Conservation (phyloP, 2,888 invertebrate species). For the Neoscelio sp. region DNA sequence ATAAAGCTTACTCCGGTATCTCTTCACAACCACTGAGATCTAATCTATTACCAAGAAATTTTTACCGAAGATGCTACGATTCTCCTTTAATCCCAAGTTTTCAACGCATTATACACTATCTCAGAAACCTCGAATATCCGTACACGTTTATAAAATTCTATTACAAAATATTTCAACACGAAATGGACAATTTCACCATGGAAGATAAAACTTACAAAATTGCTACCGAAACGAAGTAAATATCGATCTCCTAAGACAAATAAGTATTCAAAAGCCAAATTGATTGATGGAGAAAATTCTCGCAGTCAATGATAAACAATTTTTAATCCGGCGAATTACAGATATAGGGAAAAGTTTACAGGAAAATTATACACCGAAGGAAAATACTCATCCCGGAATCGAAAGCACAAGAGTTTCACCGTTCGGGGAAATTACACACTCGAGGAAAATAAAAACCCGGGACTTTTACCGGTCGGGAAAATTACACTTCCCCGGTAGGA, state of each 20-base stretch:
- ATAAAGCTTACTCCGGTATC: neutral
- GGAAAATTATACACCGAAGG: slow-evolving; percentile 30
- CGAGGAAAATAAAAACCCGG: slow-evolving; percentile 25
- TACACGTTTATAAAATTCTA: slow-evolving; percentile 31
- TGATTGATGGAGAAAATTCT: too few species aligned
- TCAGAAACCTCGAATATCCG: slow-evolving; percentile 30
- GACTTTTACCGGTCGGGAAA: neutral
- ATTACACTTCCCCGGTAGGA: slow-evolving; percentile 25
- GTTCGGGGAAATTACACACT: slow-evolving; percentile 29
- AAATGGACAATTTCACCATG: slow-evolving; percentile 7
- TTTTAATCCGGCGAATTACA: slow-evolving; percentile 11
- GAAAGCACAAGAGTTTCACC: slow-evolving; percentile 4
- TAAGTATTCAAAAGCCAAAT: too few species aligned
- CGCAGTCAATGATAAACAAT: too few species aligned
- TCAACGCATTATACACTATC: slow-evolving; percentile 8
- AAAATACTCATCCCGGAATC: slow-evolving; percentile 12
- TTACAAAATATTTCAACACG: slow-evolving; percentile 1
- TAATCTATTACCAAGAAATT: slow-evolving; percentile 24
- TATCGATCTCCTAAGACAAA: neutral
- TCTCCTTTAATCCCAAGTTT: slow-evolving; percentile 26
- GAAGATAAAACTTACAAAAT: too few species aligned
- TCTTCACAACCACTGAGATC: neutral
- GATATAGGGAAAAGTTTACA: slow-evolving; percentile 12
- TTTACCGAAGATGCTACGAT: slow-evolving; percentile 5
- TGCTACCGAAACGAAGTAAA: slow-evolving; percentile 3